Base-by-base conservation (phyloP, 1,140 invertebrate genomes). In the Zaprionus kolodkinae region DNA sequence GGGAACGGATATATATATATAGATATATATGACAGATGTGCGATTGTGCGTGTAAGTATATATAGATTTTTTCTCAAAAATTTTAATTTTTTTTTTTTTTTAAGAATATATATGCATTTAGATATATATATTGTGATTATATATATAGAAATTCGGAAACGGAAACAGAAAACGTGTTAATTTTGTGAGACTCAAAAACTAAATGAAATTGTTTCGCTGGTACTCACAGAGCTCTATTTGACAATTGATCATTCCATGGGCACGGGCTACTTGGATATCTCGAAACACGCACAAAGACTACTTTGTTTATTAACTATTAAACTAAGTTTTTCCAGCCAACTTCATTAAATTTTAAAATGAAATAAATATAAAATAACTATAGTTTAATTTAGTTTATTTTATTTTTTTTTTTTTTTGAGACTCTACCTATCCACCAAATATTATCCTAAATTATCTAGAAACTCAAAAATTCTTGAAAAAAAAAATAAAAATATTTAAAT, bases 181-280 rank as follows among this genome's bases (percentile, higher is more conserved):
- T 87, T 87, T 87, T 64, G 83, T 79, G 86, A 88, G 84, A 87
- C 83, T 87, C 83, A 72, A 75, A 88, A 78, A 87, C 79, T 74
- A 66, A 88, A 78, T 87, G 77, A 88, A 12, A 15, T 15, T 43
- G 36, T 38, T 27, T 33, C 36, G 33, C 25, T 36, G 15, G 25
- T 38, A 40, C 17, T 48, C 5, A 36, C 6, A 9, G 13, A 30
- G 4, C 30, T 25, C 11, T 10, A 35, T 62, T 67, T 80, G 61
- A 60, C 57, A 63, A 68, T 17, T 36, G n/a, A 6, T 11, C 6
- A 6, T 55, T 10, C 4, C 36, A 38, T 10, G 38, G 12, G n/a
- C 15, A 12, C 25, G 52, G 33, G 13, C 65, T 84, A 79, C 81
- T 83, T n/a, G 6, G 67, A 35, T 35, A 10, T 1, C 33, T 35